Conservation (phyloP, 2,888 invertebrate species). For the Hermodice carunculata region DNA sequence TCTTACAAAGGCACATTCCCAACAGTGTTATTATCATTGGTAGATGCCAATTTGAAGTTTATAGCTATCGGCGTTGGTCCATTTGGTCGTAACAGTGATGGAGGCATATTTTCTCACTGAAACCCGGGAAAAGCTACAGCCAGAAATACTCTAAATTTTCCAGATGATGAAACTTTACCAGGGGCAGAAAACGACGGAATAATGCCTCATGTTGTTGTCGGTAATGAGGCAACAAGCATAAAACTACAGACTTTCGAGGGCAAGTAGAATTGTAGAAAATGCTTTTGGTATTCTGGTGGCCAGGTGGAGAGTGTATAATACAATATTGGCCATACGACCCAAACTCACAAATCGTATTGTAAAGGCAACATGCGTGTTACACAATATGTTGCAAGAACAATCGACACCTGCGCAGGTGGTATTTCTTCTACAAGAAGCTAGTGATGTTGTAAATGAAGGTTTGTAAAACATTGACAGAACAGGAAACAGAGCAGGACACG, state of each 20-base stretch:
- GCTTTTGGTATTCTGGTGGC: conserved; percentile 22
- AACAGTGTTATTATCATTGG: conserved; percentile 11
- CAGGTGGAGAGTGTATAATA: conserved; percentile 14
- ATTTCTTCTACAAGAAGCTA: neutral
- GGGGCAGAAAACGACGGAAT: neutral
- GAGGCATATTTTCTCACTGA: conserved; percentile 13
- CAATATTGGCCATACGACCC: neutral
- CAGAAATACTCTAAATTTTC: neutral
- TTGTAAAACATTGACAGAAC: neutral
- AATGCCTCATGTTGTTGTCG: conserved; percentile 2
- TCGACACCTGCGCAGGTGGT: conserved; percentile 2
- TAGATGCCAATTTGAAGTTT: conserved; percentile 10
- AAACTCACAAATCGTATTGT: neutral
- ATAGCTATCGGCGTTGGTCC: conserved; percentile 6
- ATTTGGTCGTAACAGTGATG: conserved; percentile 13
- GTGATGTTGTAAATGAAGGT: too few species aligned
- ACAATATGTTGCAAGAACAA: conserved; percentile 7
- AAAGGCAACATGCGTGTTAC: conserved; percentile 6
- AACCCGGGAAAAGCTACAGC: neutral
- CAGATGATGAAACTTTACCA: neutral
- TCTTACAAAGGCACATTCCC: conserved; percentile 54
- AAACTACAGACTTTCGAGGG: conserved; percentile 27
- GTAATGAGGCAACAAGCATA: conserved; percentile 21
- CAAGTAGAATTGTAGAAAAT: conserved; percentile 15
- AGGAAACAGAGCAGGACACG: too few species aligned